phyloP scores from a whole-genome alignment of 92 coral and sea anemone species.

The Desmophyllum pertusum region DNA sequence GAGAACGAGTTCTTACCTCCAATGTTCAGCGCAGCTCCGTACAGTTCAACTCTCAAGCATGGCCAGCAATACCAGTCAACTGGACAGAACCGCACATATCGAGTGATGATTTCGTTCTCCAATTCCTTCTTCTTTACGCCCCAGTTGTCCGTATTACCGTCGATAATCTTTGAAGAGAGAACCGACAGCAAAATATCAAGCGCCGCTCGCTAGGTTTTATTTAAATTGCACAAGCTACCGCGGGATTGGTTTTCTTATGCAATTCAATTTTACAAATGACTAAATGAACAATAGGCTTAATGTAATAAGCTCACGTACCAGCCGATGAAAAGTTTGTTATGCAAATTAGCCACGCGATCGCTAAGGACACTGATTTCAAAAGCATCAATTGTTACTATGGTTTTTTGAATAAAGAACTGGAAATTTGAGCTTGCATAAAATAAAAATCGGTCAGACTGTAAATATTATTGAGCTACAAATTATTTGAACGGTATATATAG shows the following conservation, averaged over 20 bases:
- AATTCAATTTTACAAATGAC: not conserved
- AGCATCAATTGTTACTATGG: not conserved
- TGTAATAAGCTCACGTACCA: not conserved
- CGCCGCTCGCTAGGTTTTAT: not conserved
- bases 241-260: not conserved
- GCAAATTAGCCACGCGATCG: constrained; percentile 27
- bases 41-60: constrained; percentile 78
- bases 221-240: not conserved
- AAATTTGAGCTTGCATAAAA: not conserved
- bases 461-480: too few species aligned
- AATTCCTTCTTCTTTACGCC: constrained; percentile 61
- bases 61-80: constrained; percentile 93
- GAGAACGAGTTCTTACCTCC: constrained; percentile 11
- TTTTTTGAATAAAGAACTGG: not conserved
- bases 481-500: too few species aligned
- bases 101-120: constrained; percentile 60
- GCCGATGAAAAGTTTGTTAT: not conserved
- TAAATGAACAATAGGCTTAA: constrained; percentile 15
- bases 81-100: constrained; percentile 76
- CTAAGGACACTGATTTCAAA: not conserved
- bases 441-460: not conserved
- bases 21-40: constrained; percentile 63
- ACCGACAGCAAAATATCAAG: not conserved
- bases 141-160: constrained; percentile 70
- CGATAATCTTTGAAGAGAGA: constrained; percentile 56